These are phyloP conservation scores for Gymnorhina tibicen DNA, from an alignment of 2,113 vertebrate species.

Conservation along the genomic window DNA sequence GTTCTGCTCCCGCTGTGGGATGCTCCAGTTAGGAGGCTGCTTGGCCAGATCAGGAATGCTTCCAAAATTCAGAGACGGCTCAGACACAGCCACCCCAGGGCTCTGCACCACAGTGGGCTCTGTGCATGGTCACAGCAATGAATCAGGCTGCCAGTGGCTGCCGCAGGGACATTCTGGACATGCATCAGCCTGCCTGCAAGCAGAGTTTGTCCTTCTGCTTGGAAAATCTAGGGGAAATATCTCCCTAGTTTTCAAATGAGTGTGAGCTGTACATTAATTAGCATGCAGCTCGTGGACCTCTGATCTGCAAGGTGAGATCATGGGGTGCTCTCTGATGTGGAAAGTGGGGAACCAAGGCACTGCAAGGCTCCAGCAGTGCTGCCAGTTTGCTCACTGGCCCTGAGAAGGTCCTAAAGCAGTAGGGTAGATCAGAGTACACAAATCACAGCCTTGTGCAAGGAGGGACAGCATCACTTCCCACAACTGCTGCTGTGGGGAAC, in stretches of 20 bases:
- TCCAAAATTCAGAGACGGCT: fast-evolving
- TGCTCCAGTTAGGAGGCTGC: not conserved
- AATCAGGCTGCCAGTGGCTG: not conserved
- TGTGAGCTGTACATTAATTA: not conserved
- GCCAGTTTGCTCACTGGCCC: not conserved
- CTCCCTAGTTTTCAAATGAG: not conserved
- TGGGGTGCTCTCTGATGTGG: not conserved
- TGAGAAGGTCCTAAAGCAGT: not conserved
- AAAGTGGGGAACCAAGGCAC: not conserved
- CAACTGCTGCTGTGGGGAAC: not conserved
- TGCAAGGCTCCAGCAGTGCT: not conserved
- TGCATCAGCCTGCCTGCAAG: not conserved
- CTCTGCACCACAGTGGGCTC: fast-evolving
- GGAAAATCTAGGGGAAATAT: not conserved
- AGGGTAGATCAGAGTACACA: not conserved
- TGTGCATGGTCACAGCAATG: not conserved
- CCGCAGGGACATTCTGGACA: not conserved
- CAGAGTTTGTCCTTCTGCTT: not conserved
- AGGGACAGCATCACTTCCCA: not conserved
- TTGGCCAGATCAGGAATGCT: fast-evolving
- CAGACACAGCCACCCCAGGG: not conserved
- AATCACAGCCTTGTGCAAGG: not conserved
- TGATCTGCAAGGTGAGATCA: not conserved
- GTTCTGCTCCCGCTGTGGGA: fast-evolving
- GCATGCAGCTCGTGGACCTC: fast-evolving